phyloP scores from a whole-genome alignment of 2,888 invertebrate species.

The Rhamnusium bicolor region DNA sequence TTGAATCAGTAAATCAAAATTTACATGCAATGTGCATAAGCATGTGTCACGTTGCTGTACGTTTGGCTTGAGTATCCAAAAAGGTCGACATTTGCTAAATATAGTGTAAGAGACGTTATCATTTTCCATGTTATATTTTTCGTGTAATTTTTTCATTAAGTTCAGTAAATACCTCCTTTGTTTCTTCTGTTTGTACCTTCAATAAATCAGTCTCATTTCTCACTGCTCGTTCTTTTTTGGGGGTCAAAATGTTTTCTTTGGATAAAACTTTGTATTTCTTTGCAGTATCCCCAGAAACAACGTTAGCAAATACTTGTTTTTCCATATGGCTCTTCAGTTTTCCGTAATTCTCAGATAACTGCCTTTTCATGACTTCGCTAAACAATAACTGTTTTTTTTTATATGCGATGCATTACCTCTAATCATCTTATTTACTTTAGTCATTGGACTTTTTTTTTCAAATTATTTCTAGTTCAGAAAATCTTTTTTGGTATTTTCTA shows the following conservation, averaged over 20 bases:
- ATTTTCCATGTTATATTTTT: background rate
- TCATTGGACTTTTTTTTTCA: too few species aligned
- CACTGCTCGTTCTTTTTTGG: background rate
- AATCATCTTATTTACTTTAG: too few species aligned
- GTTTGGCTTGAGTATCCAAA: background rate
- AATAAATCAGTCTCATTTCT: background rate
- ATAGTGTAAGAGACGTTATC: background rate
- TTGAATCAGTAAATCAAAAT: background rate
- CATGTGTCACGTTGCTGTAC: background rate
- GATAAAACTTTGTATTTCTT: background rate
- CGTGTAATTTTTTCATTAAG: too few species aligned
- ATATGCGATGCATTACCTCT: too few species aligned
- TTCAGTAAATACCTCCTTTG: too few species aligned
- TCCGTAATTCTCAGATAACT: too few species aligned
- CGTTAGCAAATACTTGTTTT: background rate
- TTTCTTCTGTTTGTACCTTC: background rate
- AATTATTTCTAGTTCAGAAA: background rate
- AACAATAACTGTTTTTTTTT: too few species aligned
- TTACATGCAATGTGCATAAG: background rate
- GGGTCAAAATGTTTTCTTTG: background rate
- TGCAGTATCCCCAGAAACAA: background rate
- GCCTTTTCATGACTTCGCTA: too few species aligned
- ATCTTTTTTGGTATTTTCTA: background rate
- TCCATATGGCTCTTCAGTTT: too few species aligned
- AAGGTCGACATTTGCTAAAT: background rate